Conservation (phyloP, 1,140 invertebrate species). For the Halesus radiatus region DNA sequence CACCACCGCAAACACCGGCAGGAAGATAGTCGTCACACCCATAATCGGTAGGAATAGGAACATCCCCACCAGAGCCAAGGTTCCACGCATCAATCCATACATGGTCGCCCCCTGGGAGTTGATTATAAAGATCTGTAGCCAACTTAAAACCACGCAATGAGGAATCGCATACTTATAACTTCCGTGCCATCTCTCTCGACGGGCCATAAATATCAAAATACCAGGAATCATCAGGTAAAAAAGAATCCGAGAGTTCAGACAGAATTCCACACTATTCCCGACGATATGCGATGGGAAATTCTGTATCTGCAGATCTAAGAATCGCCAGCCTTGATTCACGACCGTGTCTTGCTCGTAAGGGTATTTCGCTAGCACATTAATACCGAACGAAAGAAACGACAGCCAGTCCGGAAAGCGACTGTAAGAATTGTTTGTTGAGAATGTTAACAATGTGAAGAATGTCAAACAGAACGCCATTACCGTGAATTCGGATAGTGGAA, state of each 20-base stretch:
- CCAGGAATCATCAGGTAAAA: conserved; percentile 84
- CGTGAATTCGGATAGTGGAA: conserved; percentile 86
- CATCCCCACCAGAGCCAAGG: conserved; percentile 81
- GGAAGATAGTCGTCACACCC: conserved; percentile 79
- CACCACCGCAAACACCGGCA: conserved; percentile 80
- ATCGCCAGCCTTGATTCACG: conserved; percentile 83
- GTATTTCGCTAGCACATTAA: conserved; percentile 87
- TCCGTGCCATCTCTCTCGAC: conserved; percentile 81
- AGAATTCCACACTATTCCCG: conserved; percentile 88
- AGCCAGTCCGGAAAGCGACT: conserved; percentile 76
- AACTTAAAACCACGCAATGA: conserved; percentile 88
- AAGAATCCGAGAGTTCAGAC: conserved; percentile 83
- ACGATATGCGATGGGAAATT: conserved; percentile 85
- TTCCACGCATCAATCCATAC: conserved; percentile 82
- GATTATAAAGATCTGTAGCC: conserved; percentile 87
- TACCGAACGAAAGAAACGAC: conserved; percentile 81
- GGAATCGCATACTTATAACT: conserved; percentile 84
- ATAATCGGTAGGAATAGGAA: conserved; percentile 83
- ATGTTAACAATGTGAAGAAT: conserved; percentile 81
- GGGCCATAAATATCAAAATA: conserved; percentile 81
- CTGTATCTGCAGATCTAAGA: conserved; percentile 83
- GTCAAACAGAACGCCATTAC: conserved; percentile 80
- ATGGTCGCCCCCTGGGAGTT: conserved; percentile 85
- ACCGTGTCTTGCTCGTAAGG: conserved; percentile 87
- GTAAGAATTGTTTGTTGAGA: conserved; percentile 71